Base-by-base conservation (phyloP, 2,113 vertebrate genomes). In the Marmota flaviventris region DNA sequence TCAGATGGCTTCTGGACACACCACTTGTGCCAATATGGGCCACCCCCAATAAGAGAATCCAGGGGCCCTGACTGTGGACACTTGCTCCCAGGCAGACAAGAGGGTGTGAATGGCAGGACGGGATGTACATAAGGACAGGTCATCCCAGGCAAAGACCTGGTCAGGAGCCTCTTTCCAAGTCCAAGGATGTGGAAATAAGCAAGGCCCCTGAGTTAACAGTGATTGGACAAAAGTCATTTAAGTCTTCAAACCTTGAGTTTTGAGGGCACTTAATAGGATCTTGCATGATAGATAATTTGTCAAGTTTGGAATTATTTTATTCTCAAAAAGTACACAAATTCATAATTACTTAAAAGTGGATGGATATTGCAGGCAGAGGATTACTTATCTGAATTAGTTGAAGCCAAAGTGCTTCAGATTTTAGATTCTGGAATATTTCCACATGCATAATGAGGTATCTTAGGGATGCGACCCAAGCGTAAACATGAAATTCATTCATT, bases 141-240 rank as follows among this genome's bases (percentile, higher is more conserved):
- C 39, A 0, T 34, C 4, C 1, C 25, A 11, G 82, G 90, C 83
- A 37, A 51, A 45, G 82, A 11, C 18, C 0, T 0, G 12, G 13
- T 8, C 10, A 17, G 0, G 0, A 20, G 18, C 12, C 45, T 37
- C 32, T 37, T 32, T n/a, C 48, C 39, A 27, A 24, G n/a, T 16
- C 63, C n/a, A 32, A 12, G 27, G 18, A 48, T 32, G 42, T 4
- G 4, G 2, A 16, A 32, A 8, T 48, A 6, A 32, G 72, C 18
- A 9, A 32, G 42, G 12, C 16, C 13, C 22, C 17, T 1, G 1
- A 9, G 13, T 1, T 29, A 42, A 32, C 0, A 29, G 14, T 9
- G 3, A 20, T 2, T 2, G 4, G 8, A 34, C 37, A 56, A 11
- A n/a, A n/a, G 22, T 1, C 22, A 34, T 0, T 18, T 14, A 11